Evolutionary conservation across 2,888 invertebrate species (phyloP), one percentile per base, ranked within the genome.

Genomic region (Heteromurus nitidus): DNA sequence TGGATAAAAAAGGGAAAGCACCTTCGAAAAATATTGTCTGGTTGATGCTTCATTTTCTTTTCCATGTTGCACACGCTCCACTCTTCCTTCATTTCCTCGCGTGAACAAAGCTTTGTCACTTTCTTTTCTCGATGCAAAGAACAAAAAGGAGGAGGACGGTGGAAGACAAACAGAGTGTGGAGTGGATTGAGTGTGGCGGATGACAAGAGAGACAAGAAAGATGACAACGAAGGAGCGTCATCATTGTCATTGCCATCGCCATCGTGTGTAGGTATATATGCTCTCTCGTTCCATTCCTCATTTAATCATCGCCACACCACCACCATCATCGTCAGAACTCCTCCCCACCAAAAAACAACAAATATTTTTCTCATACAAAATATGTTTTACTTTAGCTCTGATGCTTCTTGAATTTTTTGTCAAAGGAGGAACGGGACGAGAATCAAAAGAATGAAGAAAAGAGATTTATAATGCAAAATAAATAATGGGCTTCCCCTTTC

Each of bases 281-380:
- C n/a, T n/a, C n/a, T n/a, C n/a, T n/a, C n/a, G n/a, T n/a, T n/a
- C 62, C 62, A 62, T 62, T 62, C 31, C 62, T 62, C 62, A 62
- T 62, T 62, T 62, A 62, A 62, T 62, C 62, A 62, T 30, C 31
- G 18, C 62, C 62, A 62, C 16, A 53, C 28, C 58, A 58, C 44
- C n/a, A 44, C 11, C 11, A 44, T 36, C 36, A 44, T n/a, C 44
- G n/a, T n/a, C n/a, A n/a, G n/a, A n/a, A n/a, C n/a, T n/a, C 13
- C 36, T 36, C 36, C 13, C 44, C n/a, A 2, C 22, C 22, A n/a
- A 16, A 55, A 3, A 7, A 55, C 20, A 55, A 55, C n/a, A 50
- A 7, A 50, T 13, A 36, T 9, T 36, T 20, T 3, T 44, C 44
- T 44, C 44, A 1, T 3, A n/a, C n/a, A n/a, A n/a, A n/a, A n/a